Conservation (phyloP, 2,113 vertebrate genomes). For the Anthoscopus minutus region DNA sequence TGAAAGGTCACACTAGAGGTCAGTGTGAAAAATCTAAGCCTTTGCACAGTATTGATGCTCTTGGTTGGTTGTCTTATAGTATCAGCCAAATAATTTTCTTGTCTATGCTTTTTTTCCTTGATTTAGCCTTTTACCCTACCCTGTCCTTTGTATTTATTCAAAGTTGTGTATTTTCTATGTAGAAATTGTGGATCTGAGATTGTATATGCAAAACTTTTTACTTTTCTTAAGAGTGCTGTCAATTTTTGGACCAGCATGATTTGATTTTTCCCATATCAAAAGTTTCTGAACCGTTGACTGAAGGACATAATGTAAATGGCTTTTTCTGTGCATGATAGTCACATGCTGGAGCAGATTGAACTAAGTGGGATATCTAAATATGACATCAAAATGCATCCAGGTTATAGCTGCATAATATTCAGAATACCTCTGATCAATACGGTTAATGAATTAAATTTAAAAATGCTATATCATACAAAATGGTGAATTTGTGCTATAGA, state of each 20-base stretch:
- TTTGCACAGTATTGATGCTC: not conserved
- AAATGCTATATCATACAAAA: not conserved
- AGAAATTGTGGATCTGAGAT: not conserved
- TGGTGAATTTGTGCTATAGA: not conserved
- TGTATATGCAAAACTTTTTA: not conserved
- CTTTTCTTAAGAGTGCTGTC: not conserved
- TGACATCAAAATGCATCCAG: not conserved
- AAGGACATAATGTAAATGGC: not conserved
- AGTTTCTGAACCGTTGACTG: not conserved
- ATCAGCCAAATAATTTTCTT: not conserved
- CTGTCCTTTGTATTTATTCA: not conserved
- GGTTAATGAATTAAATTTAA: slow-evolving; percentile 13
- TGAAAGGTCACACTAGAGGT: not conserved
- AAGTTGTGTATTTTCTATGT: not conserved
- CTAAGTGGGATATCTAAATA: not conserved
- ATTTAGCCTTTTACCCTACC: not conserved
- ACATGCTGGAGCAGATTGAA: not conserved
- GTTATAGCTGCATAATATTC: slow-evolving; percentile 5
- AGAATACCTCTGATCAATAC: not conserved
- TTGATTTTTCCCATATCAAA: not conserved
- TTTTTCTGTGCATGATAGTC: not conserved
- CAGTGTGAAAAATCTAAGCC: not conserved
- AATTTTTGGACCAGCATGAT: not conserved
- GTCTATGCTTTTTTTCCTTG: not conserved
- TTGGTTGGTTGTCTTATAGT: not conserved